Base-by-base conservation (phyloP, 1,140 invertebrate genomes). In the Notospermus geniculatus region DNA sequence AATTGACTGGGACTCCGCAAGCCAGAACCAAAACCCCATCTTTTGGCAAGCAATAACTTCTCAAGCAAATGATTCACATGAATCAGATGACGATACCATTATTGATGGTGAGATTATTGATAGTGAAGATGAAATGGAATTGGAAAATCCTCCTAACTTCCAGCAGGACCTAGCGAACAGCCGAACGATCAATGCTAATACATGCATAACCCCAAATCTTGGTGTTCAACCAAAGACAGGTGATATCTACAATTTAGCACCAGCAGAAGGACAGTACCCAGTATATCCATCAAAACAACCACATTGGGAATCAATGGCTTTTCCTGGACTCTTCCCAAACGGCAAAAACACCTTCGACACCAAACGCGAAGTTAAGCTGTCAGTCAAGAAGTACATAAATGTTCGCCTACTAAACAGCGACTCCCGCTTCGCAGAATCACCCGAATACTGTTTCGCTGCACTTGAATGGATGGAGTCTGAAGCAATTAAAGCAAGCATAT, bases 161-260 rank as follows among this genome's bases (percentile, higher is more conserved):
- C 5, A 7, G 5, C 5, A 36, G 5, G 4, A 7, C 32, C 32
- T 36, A 15, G 15, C 4, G 5, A 36, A 36, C 5, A 36, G 15
- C 4, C 32, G 32, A 4, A 7, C 32, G 5, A 4, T 36, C 32
- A 50, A 50, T 27, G n/a, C n/a, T 7, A 23, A 27, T 19, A 50
- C n/a, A 5, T 50, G 46, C 9, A 23, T 50, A 5, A 5, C 5
- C 4, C 19, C 19, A 5, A 50, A 27, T 23, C 4, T 7, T 4
- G 4, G 5, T 7, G 32, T 9, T 23, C 4, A 27, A 5, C 4
- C 9, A 5, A 5, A 50, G n/a, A 9, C 5, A 23, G 4, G n/a
- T n/a, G 59, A 50, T 45, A 43, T 64, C 19, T 64, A 56, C 30
- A 58, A 46, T 43, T 15, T 67, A 5, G 13, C 60, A 56, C 61